phyloP scores from a whole-genome alignment of 2,113 vertebrate species.

The Leucoraja erinaceus region DNA sequence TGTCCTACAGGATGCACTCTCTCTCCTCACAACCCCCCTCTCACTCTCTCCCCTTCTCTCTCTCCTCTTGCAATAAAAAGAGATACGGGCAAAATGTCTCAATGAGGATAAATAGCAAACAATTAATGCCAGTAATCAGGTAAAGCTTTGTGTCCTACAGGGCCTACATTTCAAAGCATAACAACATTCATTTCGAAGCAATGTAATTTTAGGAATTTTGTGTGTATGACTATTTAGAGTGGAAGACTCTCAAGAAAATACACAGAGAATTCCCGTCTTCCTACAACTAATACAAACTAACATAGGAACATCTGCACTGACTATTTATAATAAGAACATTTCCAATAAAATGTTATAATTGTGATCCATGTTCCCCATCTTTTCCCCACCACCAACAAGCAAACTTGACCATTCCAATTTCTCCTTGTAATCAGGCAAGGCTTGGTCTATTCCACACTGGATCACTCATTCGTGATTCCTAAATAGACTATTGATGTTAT shows the following conservation, averaged over 20 bases:
- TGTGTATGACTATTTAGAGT: neutral
- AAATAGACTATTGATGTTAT: neutral
- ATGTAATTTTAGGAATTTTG: neutral
- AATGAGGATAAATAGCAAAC: neutral
- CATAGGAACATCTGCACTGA: neutral
- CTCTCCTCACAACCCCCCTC: too few relatives aligned
- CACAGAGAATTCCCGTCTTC: neutral
- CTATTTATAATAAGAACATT: neutral
- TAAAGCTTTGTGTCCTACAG: neutral
- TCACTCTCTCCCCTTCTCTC: too few relatives aligned
- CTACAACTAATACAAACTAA: neutral
- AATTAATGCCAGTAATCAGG: neutral
- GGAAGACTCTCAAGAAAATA: neutral
- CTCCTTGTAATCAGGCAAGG: neutral
- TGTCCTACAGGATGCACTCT: too few relatives aligned
- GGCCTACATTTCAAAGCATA: neutral
- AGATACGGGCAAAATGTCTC: neutral
- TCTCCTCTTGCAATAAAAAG: neutral
- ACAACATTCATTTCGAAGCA: neutral
- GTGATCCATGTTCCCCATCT: neutral
- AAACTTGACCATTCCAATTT: neutral
- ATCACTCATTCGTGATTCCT: neutral
- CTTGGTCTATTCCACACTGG: too few relatives aligned
- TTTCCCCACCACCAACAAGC: too few relatives aligned
- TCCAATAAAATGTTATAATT: neutral